phyloP scores from a whole-genome alignment of 2,888 invertebrate species.

The Melieria crassipennis region DNA sequence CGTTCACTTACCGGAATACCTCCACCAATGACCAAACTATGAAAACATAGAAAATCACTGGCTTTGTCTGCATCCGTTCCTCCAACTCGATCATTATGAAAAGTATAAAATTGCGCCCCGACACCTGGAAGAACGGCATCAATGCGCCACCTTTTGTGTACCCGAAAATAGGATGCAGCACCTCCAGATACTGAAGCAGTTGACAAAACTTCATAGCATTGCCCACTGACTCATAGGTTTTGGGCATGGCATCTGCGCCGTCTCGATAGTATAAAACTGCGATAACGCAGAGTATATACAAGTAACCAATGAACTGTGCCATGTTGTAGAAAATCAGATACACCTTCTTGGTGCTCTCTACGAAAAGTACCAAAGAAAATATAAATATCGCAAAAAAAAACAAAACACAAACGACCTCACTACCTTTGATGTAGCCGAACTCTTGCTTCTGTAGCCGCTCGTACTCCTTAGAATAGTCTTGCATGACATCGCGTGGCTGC shows the following conservation, averaged over 20 bases:
- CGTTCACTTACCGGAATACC: constrained; percentile 74
- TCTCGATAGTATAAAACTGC: constrained; percentile 78
- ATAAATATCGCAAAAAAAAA: neutral
- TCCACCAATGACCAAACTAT: constrained; percentile 85
- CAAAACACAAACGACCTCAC: neutral
- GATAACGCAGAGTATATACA: constrained; percentile 80
- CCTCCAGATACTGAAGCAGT: constrained; percentile 84
- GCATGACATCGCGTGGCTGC: constrained; percentile 73
- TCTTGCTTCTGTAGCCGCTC: constrained; percentile 79
- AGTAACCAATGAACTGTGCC: constrained; percentile 87
- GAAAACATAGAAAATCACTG: constrained; percentile 89
- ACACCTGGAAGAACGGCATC: constrained; percentile 81
- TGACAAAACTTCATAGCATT: constrained; percentile 84
- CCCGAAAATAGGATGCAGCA: constrained; percentile 88
- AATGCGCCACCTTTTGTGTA: constrained; percentile 82
- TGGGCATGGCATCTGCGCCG: constrained; percentile 76
- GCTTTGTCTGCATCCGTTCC: constrained; percentile 85
- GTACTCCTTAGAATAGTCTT: constrained; percentile 81
- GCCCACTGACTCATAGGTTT: constrained; percentile 79
- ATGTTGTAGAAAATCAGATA: constrained; percentile 90
- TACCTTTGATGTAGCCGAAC: constrained; percentile 81
- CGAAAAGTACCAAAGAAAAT: constrained; percentile 47
- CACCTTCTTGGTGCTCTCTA: constrained; percentile 82
- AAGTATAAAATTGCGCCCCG: constrained; percentile 80
- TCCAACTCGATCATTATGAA: constrained; percentile 87